Percentiles rank a stretch among this genome's conserved stretches.
Conservation (phyloP, 1,140 invertebrate genomes). For the Ceratosolen solmsi region DNA sequence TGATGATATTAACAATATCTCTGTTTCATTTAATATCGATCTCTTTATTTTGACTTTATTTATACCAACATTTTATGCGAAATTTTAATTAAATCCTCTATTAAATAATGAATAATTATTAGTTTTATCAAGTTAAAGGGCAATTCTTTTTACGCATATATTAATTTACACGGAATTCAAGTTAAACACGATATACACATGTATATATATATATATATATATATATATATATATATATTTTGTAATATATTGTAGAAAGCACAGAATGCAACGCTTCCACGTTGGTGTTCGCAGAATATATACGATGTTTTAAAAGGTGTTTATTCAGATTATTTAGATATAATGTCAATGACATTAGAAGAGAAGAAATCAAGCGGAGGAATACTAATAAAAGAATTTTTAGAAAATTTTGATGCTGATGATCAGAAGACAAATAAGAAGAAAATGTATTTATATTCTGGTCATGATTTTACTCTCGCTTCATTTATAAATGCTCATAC, state of each 20-base stretch:
- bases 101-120: no score
- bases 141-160: no score
- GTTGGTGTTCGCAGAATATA: constrained; percentile 21
- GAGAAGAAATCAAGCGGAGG: constrained; percentile 11
- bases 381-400: background rate
- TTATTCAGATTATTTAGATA: background rate
- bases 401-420: background rate
- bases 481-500: background rate
- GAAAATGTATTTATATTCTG: constrained; percentile 44
- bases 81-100: no score
- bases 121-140: no score
- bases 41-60: no score
- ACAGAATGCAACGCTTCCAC: background rate
- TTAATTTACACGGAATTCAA: no score
- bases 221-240: background rate
- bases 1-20: no score
- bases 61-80: no score
- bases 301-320: background rate
- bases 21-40: no score
- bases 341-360: background rate
- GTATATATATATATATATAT: no score
- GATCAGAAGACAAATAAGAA: background rate
- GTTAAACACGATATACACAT: no score
- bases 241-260: constrained; percentile 23
- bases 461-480: constrained; percentile 19